phyloP scores from a whole-genome alignment of 2,797 vertebrate species.

The Mycteria americana region DNA sequence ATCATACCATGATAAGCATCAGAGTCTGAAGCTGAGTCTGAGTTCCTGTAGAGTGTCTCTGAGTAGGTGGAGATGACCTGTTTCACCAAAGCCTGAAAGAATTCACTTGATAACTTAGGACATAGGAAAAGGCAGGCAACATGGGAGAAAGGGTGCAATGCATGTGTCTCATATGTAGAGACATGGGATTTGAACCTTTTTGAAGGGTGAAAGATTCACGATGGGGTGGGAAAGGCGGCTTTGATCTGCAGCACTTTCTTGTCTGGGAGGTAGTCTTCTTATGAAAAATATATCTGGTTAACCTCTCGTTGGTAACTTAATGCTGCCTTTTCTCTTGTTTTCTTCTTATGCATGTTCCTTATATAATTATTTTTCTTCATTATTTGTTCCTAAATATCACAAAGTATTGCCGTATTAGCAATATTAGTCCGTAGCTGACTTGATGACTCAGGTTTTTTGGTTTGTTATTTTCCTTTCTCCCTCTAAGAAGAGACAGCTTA shows the following conservation, averaged over 20 bases:
- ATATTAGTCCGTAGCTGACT: background rate
- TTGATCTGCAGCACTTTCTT: background rate
- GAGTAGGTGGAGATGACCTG: background rate
- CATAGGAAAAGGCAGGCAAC: background rate
- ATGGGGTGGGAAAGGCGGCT: background rate
- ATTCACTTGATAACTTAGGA: background rate
- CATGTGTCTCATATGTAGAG: fast-evolving
- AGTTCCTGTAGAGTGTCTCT: background rate
- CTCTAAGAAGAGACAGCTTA: background rate
- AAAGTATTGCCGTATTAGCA: background rate
- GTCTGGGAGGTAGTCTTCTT: background rate
- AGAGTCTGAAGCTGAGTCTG: background rate
- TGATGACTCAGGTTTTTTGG: background rate
- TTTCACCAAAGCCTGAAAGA: background rate
- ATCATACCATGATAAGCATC: background rate
- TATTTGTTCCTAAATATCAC: background rate
- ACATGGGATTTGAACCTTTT: background rate
- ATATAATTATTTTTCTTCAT: background rate
- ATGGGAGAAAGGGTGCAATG: background rate
- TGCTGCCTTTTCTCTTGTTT: background rate
- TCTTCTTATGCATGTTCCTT: background rate
- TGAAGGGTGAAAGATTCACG: background rate
- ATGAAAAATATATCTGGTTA: background rate
- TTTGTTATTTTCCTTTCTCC: background rate
- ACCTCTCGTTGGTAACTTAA: background rate